Percentiles rank a stretch among this genome's conserved stretches.
Conservation (phyloP, 2,797 vertebrate species). For the Avahi laniger region DNA sequence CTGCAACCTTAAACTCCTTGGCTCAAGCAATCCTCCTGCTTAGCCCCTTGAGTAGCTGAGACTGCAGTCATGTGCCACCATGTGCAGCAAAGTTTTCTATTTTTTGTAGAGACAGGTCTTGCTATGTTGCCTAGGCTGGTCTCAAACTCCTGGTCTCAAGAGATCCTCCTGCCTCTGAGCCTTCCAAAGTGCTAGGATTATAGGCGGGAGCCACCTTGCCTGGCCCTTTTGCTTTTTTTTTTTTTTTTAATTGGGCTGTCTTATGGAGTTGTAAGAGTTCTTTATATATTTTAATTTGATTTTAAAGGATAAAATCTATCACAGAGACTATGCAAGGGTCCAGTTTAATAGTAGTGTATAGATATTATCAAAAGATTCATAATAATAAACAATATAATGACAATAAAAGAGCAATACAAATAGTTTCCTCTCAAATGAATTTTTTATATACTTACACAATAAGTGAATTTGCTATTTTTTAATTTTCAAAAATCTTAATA, state of each 20-base stretch:
- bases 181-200: background rate
- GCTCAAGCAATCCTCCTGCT: background rate
- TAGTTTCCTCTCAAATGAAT: background rate
- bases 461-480: background rate
- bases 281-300: background rate
- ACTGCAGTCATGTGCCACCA: too few relatives aligned
- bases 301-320: background rate
- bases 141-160: background rate
- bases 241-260: background rate
- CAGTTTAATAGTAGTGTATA: background rate
- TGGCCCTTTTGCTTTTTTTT: background rate
- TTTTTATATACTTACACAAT: background rate
- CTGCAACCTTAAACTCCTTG: too few relatives aligned
- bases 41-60: too few relatives aligned
- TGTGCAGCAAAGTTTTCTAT: too few relatives aligned
- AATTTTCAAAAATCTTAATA: background rate
- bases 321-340: background rate
- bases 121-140: too few relatives aligned
- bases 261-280: background rate
- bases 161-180: background rate
- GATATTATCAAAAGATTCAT: background rate
- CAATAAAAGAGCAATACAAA: background rate
- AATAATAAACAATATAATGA: background rate
- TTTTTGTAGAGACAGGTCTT: too few relatives aligned
- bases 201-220: background rate